Base-by-base conservation (phyloP, 2,797 vertebrate species). In the Lithobates pipiens region DNA sequence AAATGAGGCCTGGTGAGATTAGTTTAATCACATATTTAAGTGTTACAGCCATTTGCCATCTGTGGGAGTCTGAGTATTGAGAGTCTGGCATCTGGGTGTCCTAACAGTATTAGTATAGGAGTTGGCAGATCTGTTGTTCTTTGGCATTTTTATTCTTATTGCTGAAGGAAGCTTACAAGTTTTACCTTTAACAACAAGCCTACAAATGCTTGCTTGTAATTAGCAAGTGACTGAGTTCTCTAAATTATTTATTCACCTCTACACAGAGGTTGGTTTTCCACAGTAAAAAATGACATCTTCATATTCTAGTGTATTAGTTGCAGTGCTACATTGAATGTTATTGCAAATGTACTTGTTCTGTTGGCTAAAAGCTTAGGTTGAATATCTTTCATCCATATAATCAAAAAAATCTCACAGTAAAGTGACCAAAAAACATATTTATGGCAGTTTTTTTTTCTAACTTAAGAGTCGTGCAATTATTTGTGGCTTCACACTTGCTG, bases 1-100 rank as follows among this genome's bases (percentile, higher is more conserved):
- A 83, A 83, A 83, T 83, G 81, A 83, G 74, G 72, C 81, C 81
- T 72, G 21, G 72, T 61, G 42, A 83, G 81, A 83, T 83, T 83
- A 42, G 61, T 76, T 83, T 83, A 83, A 83, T 83, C 72, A 36
- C 25, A 69, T 68, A 76, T 83, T 83, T 83, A 83, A 83, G 81
- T 83, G 81, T 61, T 76, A 57, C 63, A 39, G 72, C 81, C 61
- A 83, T 83, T 83, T 83, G 65, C 81, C 81, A 83, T 83, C 81
- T 83, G 81, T 83, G 42, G 73, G 81, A 76, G 73, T 42, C 72
- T 36, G 81, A 68, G 73, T 61, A 67, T 23, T 76, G 44, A 76
- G 81, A 67, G 73, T 16, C 39, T 69, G 63, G 81, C 81, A 83
- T 83, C 81, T 83, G 81, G 81, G 81, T 61, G 50, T 69, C 81